A percentile compares a stretch with the other conserved stretches of the same genome.
phyloP scores from a whole-genome alignment of 37 sponge, comb jelly and placozoan genomes.

The Spongilla lacustris region DNA sequence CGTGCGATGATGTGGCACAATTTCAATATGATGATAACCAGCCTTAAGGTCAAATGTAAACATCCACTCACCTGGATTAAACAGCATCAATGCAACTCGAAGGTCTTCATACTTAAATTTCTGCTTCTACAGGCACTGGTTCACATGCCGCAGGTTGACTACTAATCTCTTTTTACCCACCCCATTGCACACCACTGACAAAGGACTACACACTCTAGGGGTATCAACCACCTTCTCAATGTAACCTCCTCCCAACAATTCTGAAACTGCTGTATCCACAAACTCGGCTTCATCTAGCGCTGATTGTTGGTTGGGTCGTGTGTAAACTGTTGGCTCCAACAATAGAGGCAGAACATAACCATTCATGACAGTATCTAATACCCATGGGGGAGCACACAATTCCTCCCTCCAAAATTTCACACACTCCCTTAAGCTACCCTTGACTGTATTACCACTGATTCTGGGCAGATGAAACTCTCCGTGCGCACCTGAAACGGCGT shows the following conservation, averaged over 20 bases:
- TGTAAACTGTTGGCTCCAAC: not conserved
- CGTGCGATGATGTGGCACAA: not conserved
- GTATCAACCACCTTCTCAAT: not conserved
- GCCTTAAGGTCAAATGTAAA: conserved; percentile 31
- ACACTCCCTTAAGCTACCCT: too few species aligned
- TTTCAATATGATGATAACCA: conserved; percentile 38
- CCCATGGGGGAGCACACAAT: not conserved
- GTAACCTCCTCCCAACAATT: not conserved
- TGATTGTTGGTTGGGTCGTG: not conserved
- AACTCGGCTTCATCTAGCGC: not conserved
- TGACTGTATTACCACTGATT: not conserved
- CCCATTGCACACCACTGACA: too few species aligned
- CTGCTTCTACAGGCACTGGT: conserved; percentile 15
- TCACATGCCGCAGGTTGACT: conserved; percentile 16
- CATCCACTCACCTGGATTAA: conserved; percentile 18
- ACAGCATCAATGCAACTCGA: not conserved
- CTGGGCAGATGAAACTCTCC: not conserved
- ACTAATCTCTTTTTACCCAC: conserved; percentile 30
- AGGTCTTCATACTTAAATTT: conserved; percentile 48
- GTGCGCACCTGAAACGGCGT: not conserved
- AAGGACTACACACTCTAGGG: conserved; percentile 38
- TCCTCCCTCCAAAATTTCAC: not conserved
- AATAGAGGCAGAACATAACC: conserved; percentile 19
- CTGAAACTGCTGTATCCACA: not conserved
- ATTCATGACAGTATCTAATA: not conserved